Evolutionary conservation across 2,113 vertebrate species (phyloP), one percentile per base, ranked within the genome.

Genomic region (Triplophysa dalaica): DNA sequence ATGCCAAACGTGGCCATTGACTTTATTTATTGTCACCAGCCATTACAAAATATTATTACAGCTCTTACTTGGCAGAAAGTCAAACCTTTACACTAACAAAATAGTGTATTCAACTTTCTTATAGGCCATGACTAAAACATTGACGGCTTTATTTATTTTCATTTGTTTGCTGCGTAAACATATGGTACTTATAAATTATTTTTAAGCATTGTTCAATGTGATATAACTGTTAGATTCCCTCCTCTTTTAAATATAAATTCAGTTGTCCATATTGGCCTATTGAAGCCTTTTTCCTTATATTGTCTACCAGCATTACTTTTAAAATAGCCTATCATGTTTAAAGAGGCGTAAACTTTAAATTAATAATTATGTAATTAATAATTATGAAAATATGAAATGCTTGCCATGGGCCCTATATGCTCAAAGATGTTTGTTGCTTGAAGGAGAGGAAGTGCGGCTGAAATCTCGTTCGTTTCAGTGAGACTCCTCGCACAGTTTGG

Each of bases 331-430:
- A 62, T 38, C 17, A 11, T 24, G 38, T 24, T 62, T 17, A 45
- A 10, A 13, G 6, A 43, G 4, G 41, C 26, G 41, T 8, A 6
- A 8, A 21, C 2, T 48, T 61, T 58, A 6, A 43, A 24, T 61
- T 14, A 26, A 75, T 75, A 63, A 63, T 45, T 5, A 38, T 38
- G 33, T 7, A 38, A 38, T 38, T 6, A 38, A 38, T 14, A 26
- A 75, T 75, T 48, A 63, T 45, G 41, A 33, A 26, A 8, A 10
- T 17, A 45, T 73, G 45, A 61, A 61, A 61, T 74, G 54, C 43
- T 24, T 26, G 58, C 26, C 21, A 8, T 26, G 50, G 16, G 52
- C 29, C 29, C 13, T 72, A 10, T 2, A 22, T 58, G 70, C 70
- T 29, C 70, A 33, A 11, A 38, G 11, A 22, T 41, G 58, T 60